phyloP scores from a whole-genome alignment of 1,140 invertebrate genomes.

The Phocides pigmalion region DNA sequence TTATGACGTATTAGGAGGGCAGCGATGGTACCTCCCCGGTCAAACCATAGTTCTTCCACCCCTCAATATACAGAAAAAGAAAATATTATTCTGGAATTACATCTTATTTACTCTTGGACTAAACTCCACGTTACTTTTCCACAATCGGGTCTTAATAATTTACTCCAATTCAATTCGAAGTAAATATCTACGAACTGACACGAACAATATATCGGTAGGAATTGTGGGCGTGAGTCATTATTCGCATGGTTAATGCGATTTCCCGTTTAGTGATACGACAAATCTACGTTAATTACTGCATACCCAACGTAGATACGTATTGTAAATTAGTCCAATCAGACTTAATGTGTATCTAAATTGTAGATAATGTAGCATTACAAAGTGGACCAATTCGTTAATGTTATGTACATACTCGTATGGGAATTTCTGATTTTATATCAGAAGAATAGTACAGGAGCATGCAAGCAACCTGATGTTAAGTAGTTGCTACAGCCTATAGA shows the following conservation, averaged over 20 bases:
- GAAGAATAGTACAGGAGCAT: too few species aligned
- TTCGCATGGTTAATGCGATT: slow-evolving; percentile 17
- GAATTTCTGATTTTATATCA: too few species aligned
- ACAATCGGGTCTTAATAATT: background rate
- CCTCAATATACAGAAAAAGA: too few species aligned
- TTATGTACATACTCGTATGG: background rate
- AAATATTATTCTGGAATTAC: too few species aligned
- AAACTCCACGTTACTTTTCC: too few species aligned
- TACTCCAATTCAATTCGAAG: background rate
- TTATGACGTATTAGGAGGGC: too few species aligned
- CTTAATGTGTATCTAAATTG: slow-evolving; percentile 2
- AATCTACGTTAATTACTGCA: slow-evolving; percentile 30
- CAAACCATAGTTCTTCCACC: too few species aligned
- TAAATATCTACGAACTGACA: background rate
- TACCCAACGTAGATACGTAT: slow-evolving; percentile 9
- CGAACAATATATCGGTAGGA: background rate
- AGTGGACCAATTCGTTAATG: background rate
- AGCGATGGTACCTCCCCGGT: too few species aligned
- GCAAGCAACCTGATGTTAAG: too few species aligned
- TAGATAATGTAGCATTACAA: background rate
- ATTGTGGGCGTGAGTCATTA: background rate
- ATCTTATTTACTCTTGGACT: too few species aligned
- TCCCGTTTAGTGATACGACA: slow-evolving; percentile 18
- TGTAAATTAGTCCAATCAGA: slow-evolving; percentile 19
- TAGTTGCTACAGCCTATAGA: too few species aligned